Base-by-base conservation (phyloP, 2,797 vertebrate species). In the Sebastes itinus region DNA sequence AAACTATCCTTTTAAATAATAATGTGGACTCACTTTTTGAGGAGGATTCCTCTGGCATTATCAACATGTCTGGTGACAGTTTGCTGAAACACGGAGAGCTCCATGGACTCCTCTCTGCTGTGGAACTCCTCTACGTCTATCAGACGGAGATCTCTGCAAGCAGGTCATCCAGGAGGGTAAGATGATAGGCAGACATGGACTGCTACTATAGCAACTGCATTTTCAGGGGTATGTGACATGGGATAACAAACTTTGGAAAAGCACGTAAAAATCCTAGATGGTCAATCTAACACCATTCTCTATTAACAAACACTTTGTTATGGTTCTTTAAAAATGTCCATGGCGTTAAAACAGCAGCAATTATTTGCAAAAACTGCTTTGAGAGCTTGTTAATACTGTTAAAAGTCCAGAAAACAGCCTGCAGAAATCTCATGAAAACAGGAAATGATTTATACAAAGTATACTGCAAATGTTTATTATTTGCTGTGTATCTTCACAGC, bases 141-240 rank as follows among this genome's bases (percentile, higher is more conserved):
- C 83, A 98, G 95, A 63, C 97, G 96, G 56, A 98, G 82, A 64
- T 95, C 87, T 87, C 98, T 99, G 93, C 61, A 94, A 84, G 14
- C 6, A 80, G 38, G 25, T 72, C 7, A 83, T 30, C n/a, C 3
- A 38, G n/a, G 4, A 66, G 25, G 7, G 20, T 25, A 18, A 30
- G 13, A 60, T 23, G 7, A 55, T 7, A 11, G 18, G 5, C 2
- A 33, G 64, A 85, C 23, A 35, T 23, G 14, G 42, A 23, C 55
- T 38, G 35, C 32, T 30, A 71, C 30, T 25, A 28, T 2, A 22
- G 49, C n/a, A 68, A 11, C 3, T 18, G 2, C 12, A n/a, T 30
- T 59, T 38, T 35, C 18, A 75, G 12, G 6, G 8, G 2, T 28
- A 5, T 27, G 22, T 46, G 16, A 73, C 9, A 12, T 33, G 8